These are phyloP conservation scores for Volucella inanis DNA, from an alignment of 2,888 invertebrate species.

Conservation along the genomic window DNA sequence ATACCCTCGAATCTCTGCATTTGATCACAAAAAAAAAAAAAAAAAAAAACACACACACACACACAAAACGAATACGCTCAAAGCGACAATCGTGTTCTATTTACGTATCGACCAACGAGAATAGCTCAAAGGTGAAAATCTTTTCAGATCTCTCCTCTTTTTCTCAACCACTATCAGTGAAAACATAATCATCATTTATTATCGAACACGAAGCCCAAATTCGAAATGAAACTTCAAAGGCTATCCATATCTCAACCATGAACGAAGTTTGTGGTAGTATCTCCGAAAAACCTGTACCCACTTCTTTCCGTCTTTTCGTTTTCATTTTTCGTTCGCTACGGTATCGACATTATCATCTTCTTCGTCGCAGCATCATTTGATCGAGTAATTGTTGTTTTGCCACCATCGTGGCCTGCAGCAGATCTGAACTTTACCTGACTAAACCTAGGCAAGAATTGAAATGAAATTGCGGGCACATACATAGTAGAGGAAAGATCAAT, in stretches of 20 bases:
- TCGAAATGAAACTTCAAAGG: constrained; percentile 32
- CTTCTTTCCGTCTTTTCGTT: neutral
- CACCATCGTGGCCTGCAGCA: constrained; percentile 49
- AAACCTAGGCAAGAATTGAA: constrained; percentile 23
- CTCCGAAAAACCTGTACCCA: constrained; percentile 24
- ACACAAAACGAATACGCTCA: constrained; percentile 7
- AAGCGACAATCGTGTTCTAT: constrained; percentile 53
- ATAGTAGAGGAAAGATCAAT: constrained; percentile 35
- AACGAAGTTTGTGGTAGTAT: constrained; percentile 26
- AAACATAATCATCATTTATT: constrained; percentile 66
- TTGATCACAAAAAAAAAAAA: constrained; percentile 52
- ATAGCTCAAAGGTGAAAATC: constrained; percentile 64
- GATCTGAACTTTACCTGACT: constrained; percentile 55
- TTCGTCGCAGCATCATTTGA: constrained; percentile 31
- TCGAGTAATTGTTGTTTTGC: constrained; percentile 58
- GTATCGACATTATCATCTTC: constrained; percentile 19
- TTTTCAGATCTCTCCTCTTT: constrained; percentile 13
- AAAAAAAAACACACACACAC: constrained; percentile 28
- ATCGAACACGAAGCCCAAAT: constrained; percentile 37
- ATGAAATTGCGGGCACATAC: neutral
- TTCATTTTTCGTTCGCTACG: constrained; percentile 9
- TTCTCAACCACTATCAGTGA: constrained; percentile 8
- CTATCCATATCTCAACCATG: constrained; percentile 44
- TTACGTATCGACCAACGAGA: constrained; percentile 27
- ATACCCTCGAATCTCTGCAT: constrained; percentile 59